phyloP scores from a whole-genome alignment of 2,113 vertebrate genomes.

The Xiphorhynchus elegans region DNA sequence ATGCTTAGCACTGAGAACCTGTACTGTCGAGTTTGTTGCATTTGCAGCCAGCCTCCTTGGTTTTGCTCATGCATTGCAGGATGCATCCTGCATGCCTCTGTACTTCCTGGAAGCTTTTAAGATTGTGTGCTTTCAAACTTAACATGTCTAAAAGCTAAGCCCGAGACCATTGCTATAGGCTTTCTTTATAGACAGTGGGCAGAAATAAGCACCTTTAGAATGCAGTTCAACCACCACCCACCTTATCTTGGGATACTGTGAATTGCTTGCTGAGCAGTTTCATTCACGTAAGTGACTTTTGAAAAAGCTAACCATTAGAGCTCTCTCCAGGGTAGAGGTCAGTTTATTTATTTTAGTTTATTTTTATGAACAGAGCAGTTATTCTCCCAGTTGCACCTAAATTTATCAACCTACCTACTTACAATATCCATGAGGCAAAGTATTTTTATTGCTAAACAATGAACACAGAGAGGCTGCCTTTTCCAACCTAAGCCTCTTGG shows the following conservation, averaged over 20 bases:
- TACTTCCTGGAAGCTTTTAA: background rate
- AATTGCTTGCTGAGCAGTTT: background rate
- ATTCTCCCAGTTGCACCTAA: background rate
- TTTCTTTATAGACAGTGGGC: background rate
- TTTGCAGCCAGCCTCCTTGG: background rate
- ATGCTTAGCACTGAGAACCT: background rate
- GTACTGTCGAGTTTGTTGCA: background rate
- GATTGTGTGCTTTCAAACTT: background rate
- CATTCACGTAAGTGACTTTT: background rate
- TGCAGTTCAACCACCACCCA: background rate
- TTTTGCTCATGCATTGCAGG: background rate
- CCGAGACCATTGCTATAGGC: background rate
- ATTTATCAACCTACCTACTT: background rate
- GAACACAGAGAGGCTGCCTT: background rate
- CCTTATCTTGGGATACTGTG: background rate
- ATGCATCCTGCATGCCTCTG: background rate
- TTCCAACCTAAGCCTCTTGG: background rate
- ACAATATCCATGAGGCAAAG: background rate
- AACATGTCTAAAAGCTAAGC: background rate
- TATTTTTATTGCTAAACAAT: background rate
- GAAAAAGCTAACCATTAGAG: rapidly evolving
- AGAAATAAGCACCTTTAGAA: background rate
- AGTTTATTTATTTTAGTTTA: background rate
- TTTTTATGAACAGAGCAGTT: background rate
- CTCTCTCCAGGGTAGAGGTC: background rate